Conservation (phyloP, 2,113 vertebrate genomes). For the Dolichotis patagonum region DNA sequence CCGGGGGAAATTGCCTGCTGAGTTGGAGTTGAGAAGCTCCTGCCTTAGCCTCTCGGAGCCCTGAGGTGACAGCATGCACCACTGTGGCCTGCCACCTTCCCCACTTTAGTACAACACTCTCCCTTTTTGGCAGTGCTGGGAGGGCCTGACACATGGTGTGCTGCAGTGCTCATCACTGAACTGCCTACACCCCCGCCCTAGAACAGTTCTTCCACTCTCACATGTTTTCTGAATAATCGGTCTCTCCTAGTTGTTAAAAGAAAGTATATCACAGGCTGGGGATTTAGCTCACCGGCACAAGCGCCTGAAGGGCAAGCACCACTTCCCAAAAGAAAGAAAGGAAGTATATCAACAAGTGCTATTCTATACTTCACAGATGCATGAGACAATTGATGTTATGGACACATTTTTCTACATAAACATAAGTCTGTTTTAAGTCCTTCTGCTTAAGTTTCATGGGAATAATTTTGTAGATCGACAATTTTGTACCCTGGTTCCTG, state of each 20-base stretch:
- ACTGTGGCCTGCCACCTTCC: background rate
- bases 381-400: background rate
- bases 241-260: background rate
- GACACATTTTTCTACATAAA: background rate
- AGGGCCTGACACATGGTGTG: background rate
- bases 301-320: too few relatives aligned
- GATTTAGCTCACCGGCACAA: too few relatives aligned
- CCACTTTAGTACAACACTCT: background rate
- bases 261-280: background rate
- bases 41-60: background rate
- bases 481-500: background rate
- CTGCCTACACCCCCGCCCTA: background rate
- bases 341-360: background rate
- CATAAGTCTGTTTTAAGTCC: background rate
- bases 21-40: background rate
- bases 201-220: background rate
- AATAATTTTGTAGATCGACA: background rate
- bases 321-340: background rate
- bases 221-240: constrained; percentile 6
- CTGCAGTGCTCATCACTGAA: background rate
- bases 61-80: background rate
- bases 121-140: background rate
- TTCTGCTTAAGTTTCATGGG: background rate
- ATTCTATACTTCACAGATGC: background rate
- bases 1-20: background rate